phyloP scores from a whole-genome alignment of 1,140 invertebrate genomes.

The Psilanteris sp. region DNA sequence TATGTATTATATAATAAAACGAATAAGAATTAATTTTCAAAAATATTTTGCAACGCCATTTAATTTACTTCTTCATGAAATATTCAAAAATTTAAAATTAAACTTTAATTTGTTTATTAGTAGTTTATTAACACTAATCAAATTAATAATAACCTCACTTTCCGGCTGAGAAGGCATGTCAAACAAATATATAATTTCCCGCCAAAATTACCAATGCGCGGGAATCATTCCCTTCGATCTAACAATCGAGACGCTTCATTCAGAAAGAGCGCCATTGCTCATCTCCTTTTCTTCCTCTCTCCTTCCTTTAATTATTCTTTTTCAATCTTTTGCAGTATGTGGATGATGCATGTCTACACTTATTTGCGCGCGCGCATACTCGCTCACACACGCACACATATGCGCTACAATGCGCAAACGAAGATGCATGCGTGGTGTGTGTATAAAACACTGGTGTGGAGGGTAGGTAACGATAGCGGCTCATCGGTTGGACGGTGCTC shows the following conservation, averaged over 20 bases:
- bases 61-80: too few relatives aligned
- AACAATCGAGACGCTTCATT: neutral
- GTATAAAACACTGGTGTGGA: conserved; percentile 69
- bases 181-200: too few relatives aligned
- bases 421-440: conserved; percentile 13
- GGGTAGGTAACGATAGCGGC: conserved; percentile 75
- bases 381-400: too few relatives aligned
- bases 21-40: too few relatives aligned
- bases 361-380: conserved; percentile 12
- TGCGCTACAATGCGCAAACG: too few relatives aligned
- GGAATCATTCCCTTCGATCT: neutral
- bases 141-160: too few relatives aligned
- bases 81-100: too few relatives aligned
- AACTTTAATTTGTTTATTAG: too few relatives aligned
- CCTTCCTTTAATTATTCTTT: conserved; percentile 48
- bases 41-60: too few relatives aligned
- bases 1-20: too few relatives aligned
- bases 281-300: conserved; percentile 22
- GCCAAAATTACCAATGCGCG: conserved; percentile 14
- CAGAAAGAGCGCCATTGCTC: conserved; percentile 28
- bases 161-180: too few relatives aligned
- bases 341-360: conserved; percentile 30
- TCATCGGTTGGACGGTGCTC: conserved; percentile 74
- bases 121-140: too few relatives aligned
- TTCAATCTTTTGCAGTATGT: conserved; percentile 34